Percentiles rank a stretch among this genome's conserved stretches.
Conservation (phyloP, 2,888 invertebrate species). For the Iselma pallidipennis region DNA sequence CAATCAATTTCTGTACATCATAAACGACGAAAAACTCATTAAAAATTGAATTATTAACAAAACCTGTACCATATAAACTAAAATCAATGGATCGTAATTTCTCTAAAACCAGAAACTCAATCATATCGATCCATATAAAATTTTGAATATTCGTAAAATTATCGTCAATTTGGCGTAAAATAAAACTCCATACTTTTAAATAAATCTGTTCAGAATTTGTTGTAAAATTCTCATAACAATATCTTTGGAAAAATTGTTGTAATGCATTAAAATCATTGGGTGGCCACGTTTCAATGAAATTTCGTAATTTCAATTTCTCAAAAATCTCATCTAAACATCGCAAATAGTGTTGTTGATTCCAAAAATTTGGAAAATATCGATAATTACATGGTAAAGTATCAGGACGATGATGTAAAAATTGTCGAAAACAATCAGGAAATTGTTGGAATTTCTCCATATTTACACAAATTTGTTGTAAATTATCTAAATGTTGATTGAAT, state of each 20-base stretch:
- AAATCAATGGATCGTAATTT: slow-evolving; percentile 58
- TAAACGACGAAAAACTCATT: slow-evolving; percentile 60
- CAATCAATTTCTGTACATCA: slow-evolving; percentile 59
- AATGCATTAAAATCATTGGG: slow-evolving; percentile 37
- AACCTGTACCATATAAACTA: slow-evolving; percentile 37
- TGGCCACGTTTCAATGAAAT: slow-evolving; percentile 56
- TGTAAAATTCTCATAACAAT: slow-evolving; percentile 60
- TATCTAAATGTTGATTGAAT: slow-evolving; percentile 70
- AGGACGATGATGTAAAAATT: slow-evolving; percentile 58
- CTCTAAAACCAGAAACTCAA: slow-evolving; percentile 62
- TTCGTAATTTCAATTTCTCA: slow-evolving; percentile 61
- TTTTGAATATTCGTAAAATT: slow-evolving; percentile 56
- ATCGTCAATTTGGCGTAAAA: slow-evolving; percentile 54
- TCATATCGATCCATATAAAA: slow-evolving; percentile 60
- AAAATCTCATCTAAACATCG: slow-evolving; percentile 60
- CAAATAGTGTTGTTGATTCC: slow-evolving; percentile 61
- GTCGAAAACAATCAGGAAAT: slow-evolving; percentile 68
- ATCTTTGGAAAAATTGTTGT: slow-evolving; percentile 35
- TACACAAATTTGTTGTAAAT: slow-evolving; percentile 63
- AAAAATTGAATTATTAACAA: slow-evolving; percentile 42
- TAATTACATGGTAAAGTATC: slow-evolving; percentile 66
- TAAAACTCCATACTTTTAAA: slow-evolving; percentile 56
- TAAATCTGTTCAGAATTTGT: slow-evolving; percentile 57
- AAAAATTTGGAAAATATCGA: slow-evolving; percentile 68
- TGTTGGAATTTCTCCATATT: slow-evolving; percentile 61